Conservation (phyloP, 1,140 invertebrate species). For the Zaprionus camerounensis region DNA sequence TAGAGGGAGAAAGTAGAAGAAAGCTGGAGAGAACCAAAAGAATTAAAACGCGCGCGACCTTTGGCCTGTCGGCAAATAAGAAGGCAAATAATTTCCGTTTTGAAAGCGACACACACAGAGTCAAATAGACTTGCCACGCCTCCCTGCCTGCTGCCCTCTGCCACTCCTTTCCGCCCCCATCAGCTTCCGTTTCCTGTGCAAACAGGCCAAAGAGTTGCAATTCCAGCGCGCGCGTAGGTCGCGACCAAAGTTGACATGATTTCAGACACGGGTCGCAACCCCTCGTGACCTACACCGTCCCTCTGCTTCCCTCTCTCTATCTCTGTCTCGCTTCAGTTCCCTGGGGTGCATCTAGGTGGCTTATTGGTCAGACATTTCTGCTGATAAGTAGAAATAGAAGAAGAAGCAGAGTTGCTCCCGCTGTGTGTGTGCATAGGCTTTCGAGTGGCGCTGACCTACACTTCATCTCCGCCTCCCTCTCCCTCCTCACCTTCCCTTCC, state of each 20-base stretch:
- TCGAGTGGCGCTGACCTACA: neutral
- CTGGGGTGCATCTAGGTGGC: slow-evolving; percentile 42
- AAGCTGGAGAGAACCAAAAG: slow-evolving; percentile 1
- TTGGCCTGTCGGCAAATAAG: slow-evolving; percentile 41
- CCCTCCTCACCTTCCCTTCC: neutral
- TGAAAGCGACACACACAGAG: slow-evolving; percentile 39
- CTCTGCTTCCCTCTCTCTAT: neutral
- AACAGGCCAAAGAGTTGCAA: slow-evolving; percentile 50
- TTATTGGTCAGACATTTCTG: slow-evolving; percentile 53
- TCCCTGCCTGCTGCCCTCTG: neutral
- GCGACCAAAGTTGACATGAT: slow-evolving; percentile 35
- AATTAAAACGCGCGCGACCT: slow-evolving; percentile 23
- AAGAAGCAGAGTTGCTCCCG: neutral
- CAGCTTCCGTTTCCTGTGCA: slow-evolving; percentile 47
- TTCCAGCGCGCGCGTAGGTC: slow-evolving; percentile 27
- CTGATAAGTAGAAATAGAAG: slow-evolving; percentile 30
- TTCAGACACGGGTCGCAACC: slow-evolving; percentile 27
- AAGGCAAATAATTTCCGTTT: slow-evolving; percentile 51
- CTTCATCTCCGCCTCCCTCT: neutral
- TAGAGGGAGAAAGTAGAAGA: slow-evolving; percentile 17
- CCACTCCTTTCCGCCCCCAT: neutral
- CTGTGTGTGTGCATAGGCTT: slow-evolving; percentile 15
- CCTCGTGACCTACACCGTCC: no score
- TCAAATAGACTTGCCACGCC: slow-evolving; percentile 4
- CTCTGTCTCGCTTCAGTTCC: slow-evolving; percentile 23